Base-by-base conservation (phyloP, 1,140 invertebrate genomes). In the Ephestia elutella region DNA sequence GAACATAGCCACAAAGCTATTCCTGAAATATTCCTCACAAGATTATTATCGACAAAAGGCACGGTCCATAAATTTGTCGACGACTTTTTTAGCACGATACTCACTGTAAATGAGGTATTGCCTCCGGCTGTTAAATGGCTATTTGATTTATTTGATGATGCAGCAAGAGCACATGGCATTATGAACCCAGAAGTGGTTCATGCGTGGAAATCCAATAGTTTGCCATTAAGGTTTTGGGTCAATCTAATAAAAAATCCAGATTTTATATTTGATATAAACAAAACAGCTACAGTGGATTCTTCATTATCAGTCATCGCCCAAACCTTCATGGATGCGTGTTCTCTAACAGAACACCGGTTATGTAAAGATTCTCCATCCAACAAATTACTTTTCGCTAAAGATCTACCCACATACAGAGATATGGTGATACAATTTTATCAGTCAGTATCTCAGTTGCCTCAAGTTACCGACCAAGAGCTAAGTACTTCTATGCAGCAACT, bases 231-330 rank as follows among this genome's bases (percentile, higher is more conserved):
- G 70, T 98, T 98, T 90, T 99, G 97, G 97, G 96, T 98, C 13
- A 98, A 98, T 89, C 96, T 98, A 68, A 97, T 98, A 57, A 98
- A 98, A 86, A 98, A 98, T 91, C 97, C 97, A 7, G 96, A 98
- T 87, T 98, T 97, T 82, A 96, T 98, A 82, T 98, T 99, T 85
- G 97, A 98, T 89, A 95, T 98, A 51, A 95, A 97, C 73, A 98
- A 98, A 89, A 97, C 96, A 2, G 91, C 93, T 11, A 96, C 95
- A 7, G 94, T 98, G 13, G 97, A 98, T 87, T 96, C 96, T 11
- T 97, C 96, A 78, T 87, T 99, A 28, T 97, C 96, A 65, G 97
- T 98, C 28, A 96, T 99, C 68, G 97, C 97, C 20, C 97, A 99
- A 90, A 98, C 97, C 2, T 96, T 99, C 82, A 98, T 98, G 95